Base-by-base conservation (phyloP, 2,113 vertebrate species). In the Sorex araneus region DNA sequence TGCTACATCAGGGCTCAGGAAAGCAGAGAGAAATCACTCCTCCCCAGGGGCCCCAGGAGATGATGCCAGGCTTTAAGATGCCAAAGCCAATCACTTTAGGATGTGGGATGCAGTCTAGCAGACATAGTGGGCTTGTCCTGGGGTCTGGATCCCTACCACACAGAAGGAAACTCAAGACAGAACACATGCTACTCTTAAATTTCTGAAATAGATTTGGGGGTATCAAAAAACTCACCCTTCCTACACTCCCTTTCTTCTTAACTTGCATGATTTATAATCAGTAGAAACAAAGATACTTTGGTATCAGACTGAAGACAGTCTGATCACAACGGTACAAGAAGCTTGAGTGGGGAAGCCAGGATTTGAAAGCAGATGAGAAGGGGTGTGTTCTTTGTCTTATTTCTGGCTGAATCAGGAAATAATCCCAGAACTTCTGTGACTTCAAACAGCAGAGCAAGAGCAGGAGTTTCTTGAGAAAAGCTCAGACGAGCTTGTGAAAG, bases 381-480 rank as follows among this genome's bases (percentile, higher is more conserved):
- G 50, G 64, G 32, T 1, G 0, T 54, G 54, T 54, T 36, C 32
- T 4, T 30, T 23, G 0, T 4, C n/a, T 43, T 11, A 9, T 7
- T 6, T 3, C n/a, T 10, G 15, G 11, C 28, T 19, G 1, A 8
- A 21, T 54, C 4, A 28, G 13, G 43, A 43, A 28, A 1, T 0
- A 10, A 40, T 67, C 19, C 36, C 15, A 10, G 0, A 10, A 10
- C 19, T 13, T 9, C 34, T 2, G 5, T 23, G 8, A 3, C 67
- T 50, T 25, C 36, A 4, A 57, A 28, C 7, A 15, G 66, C 2
- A 2, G 1, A 0, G 3, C 27, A 19, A 2, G 1, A 0, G 3
- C 27, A 19, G 16, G 16, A 9, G 11, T 2, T 3, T 34, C 34
- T 28, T 64, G 27, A 64, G 8, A 18, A 64, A 28, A 64, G 8